A percentile compares a stretch with the other conserved stretches of the same genome.
Conservation (phyloP, 2,888 invertebrate genomes). For the Strigamia maritima region DNA sequence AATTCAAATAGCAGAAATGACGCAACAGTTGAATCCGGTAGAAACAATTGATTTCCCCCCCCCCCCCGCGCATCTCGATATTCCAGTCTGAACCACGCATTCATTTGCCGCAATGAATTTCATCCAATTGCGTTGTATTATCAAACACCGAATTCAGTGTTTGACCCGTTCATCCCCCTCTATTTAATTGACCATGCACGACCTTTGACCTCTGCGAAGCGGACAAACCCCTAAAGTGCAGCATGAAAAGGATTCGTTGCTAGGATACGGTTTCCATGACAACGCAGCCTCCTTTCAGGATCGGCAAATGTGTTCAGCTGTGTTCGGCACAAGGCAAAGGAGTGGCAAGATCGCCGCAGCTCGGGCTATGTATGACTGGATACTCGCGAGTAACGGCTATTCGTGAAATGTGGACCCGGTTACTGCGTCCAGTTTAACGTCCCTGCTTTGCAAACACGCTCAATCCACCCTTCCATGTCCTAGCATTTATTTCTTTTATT, state of each 20-base stretch:
- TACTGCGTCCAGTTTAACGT: neutral
- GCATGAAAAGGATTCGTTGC: neutral
- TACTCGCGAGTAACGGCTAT: neutral
- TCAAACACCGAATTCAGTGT: neutral
- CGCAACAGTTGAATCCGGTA: neutral
- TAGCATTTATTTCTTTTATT: neutral
- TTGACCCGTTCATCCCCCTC: neutral
- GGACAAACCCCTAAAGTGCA: neutral
- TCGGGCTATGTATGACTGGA: conserved; percentile 26
- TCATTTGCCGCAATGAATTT: neutral
- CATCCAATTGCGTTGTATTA: neutral
- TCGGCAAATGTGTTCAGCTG: conserved; percentile 21
- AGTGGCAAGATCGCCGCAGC: conserved; percentile 21
- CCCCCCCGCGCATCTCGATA: neutral
- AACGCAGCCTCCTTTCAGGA: conserved; percentile 20
- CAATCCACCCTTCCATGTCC: neutral
- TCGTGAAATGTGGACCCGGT: conserved; percentile 12
- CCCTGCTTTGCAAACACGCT: neutral
- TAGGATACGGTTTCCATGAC: conserved; percentile 21
- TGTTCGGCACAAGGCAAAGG: conserved; percentile 20
- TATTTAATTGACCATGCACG: neutral
- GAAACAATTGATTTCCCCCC: neutral
- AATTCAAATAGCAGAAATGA: neutral
- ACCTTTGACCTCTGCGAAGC: conserved; percentile 9
- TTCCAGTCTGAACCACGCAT: neutral